These are phyloP conservation scores for Cremastinae sp. DNA, from an alignment of 2,888 invertebrate genomes.

Conservation along the genomic window DNA sequence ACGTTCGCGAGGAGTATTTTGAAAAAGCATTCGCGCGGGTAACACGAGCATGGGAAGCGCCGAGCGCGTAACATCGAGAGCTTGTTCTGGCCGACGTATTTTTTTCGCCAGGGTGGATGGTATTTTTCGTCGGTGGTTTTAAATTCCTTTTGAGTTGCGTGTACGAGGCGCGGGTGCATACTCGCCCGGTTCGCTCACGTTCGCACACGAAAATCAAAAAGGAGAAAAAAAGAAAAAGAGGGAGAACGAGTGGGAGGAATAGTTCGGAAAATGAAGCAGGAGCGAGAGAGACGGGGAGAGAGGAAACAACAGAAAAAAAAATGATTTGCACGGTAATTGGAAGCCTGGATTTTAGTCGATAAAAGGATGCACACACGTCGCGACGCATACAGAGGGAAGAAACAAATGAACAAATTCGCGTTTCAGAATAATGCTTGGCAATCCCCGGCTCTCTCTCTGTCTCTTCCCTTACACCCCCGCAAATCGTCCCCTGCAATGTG, in stretches of 20 bases:
- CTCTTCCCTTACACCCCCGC: slow-evolving; percentile 42
- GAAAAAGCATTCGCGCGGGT: slow-evolving; percentile 69
- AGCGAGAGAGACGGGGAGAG: slow-evolving; percentile 67
- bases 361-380: slow-evolving; percentile 80
- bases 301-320: slow-evolving; percentile 71
- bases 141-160: slow-evolving; percentile 78
- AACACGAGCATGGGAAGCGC: slow-evolving; percentile 68
- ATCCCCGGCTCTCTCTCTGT: slow-evolving; percentile 78
- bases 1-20: slow-evolving; percentile 59
- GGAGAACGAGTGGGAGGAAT: slow-evolving; percentile 2
- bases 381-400: slow-evolving; percentile 79
- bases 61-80: slow-evolving; percentile 55
- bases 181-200: slow-evolving; percentile 60
- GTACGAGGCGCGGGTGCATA: slow-evolving; percentile 62
- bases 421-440: slow-evolving; percentile 80
- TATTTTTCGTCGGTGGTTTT: slow-evolving; percentile 72
- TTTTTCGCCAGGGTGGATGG: slow-evolving; percentile 59
- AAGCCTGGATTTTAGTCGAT: slow-evolving; percentile 80
- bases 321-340: slow-evolving; percentile 81
- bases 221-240: slow-evolving; percentile 30
- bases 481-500: slow-evolving; percentile 41
- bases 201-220: slow-evolving; percentile 63
- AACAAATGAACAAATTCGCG: slow-evolving; percentile 81
- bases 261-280: slow-evolving; percentile 56
- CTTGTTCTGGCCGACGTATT: slow-evolving; percentile 51